A percentile compares a stretch with the other conserved stretches of the same genome.
phyloP scores from a whole-genome alignment of 2,797 vertebrate species.

The Setipinna tenuifilis region DNA sequence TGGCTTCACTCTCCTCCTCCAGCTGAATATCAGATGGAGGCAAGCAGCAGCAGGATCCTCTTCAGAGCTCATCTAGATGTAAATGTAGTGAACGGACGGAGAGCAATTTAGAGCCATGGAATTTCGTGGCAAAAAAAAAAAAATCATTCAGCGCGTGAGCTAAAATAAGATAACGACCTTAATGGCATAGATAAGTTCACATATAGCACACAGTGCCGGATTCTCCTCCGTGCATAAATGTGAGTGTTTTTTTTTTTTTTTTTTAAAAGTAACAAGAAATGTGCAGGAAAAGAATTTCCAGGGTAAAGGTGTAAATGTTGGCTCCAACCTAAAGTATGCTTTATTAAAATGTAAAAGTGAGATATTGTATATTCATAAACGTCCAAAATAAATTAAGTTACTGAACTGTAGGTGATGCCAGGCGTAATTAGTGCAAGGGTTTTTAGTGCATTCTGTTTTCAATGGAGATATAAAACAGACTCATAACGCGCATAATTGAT shows the following conservation, averaged over 20 bases:
- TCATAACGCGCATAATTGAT: neutral
- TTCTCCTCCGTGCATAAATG: neutral
- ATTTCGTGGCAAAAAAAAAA: neutral
- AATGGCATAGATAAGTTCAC: neutral
- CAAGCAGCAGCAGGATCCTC: neutral
- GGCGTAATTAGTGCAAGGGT: neutral
- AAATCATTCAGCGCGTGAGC: neutral
- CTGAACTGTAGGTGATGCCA: neutral
- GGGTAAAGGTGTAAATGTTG: neutral
- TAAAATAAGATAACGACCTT: neutral
- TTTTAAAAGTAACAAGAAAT: too few relatives aligned
- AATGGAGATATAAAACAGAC: neutral
- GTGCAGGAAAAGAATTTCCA: neutral
- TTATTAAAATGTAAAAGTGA: neutral
- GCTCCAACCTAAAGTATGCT: neutral
- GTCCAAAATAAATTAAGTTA: neutral
- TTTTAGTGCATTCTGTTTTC: neutral
- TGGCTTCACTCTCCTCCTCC: neutral
- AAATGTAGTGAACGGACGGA: neutral
- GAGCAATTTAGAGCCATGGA: neutral
- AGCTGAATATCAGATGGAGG: neutral
- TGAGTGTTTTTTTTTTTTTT: neutral
- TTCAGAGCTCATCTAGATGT: constrained; percentile 9
- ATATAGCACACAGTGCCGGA: neutral
- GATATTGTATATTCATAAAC: neutral